Conservation (phyloP, 2,888 invertebrate species). For the Mantis religiosa region DNA sequence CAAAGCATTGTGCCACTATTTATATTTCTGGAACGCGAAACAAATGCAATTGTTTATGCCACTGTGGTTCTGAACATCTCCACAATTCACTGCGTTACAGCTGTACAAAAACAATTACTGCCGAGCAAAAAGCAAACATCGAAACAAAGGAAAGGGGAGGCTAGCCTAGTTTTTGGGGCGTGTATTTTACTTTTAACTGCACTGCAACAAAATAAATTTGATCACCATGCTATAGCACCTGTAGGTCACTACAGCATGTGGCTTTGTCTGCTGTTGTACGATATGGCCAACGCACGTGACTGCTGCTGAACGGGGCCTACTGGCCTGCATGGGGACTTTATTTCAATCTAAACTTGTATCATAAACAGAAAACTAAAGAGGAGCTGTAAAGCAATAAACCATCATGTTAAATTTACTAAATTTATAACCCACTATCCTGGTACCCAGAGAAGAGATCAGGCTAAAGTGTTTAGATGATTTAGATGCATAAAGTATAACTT, state of each 20-base stretch:
- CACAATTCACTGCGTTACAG: background rate
- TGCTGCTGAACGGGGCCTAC: background rate
- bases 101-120: background rate
- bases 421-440: too few species aligned
- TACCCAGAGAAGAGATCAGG: too few species aligned
- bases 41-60: background rate
- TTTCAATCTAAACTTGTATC: too few species aligned
- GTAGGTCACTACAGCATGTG: background rate
- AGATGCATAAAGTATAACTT: too few species aligned
- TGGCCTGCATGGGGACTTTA: too few species aligned
- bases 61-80: background rate
- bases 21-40: background rate
- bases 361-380: too few species aligned
- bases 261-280: background rate
- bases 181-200: background rate
- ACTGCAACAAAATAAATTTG: background rate
- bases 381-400: too few species aligned
- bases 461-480: too few species aligned
- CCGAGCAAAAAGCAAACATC: background rate
- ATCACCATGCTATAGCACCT: background rate
- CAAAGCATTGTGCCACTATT: background rate
- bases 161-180: background rate
- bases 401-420: too few species aligned
- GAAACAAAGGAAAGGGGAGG: background rate
- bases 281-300: background rate